phyloP scores from a whole-genome alignment of 1,140 invertebrate genomes.

The Probaryconus sp. region DNA sequence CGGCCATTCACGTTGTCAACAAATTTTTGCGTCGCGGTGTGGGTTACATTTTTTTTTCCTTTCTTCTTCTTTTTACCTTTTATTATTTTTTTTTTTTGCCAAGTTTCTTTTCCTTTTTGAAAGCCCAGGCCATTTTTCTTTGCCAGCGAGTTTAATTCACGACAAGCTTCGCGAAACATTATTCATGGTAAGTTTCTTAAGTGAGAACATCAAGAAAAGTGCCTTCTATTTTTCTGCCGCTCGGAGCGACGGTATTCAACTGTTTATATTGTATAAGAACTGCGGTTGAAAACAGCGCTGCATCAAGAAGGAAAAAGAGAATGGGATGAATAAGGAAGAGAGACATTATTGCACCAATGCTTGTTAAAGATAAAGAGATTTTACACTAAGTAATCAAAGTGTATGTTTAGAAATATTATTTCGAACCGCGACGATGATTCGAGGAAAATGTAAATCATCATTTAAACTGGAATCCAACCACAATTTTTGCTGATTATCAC shows the following conservation, averaged over 20 bases:
- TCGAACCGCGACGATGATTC: too few relatives aligned
- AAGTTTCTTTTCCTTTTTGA: background rate
- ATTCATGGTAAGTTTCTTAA: conserved; percentile 54
- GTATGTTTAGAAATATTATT: too few relatives aligned
- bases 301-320: background rate
- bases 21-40: conserved; percentile 49
- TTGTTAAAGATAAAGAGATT: too few relatives aligned
- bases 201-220: conserved; percentile 40
- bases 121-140: conserved; percentile 3
- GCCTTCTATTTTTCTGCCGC: conserved; percentile 33
- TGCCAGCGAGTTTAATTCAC: conserved; percentile 33
- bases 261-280: conserved; percentile 46
- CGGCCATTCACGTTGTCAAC: conserved; percentile 27
- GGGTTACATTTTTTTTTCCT: too few relatives aligned
- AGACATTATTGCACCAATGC: too few relatives aligned
- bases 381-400: too few relatives aligned
- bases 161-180: conserved; percentile 35
- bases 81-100: background rate
- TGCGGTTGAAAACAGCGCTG: background rate
- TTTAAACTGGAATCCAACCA: too few relatives aligned
- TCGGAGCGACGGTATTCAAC: conserved; percentile 29
- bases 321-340: too few relatives aligned
- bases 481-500: too few relatives aligned
- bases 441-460: too few relatives aligned
- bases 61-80: too few relatives aligned